These are phyloP conservation scores for Temnothorax rugatulus DNA, from an alignment of 2,888 invertebrate genomes.

Conservation along the genomic window DNA sequence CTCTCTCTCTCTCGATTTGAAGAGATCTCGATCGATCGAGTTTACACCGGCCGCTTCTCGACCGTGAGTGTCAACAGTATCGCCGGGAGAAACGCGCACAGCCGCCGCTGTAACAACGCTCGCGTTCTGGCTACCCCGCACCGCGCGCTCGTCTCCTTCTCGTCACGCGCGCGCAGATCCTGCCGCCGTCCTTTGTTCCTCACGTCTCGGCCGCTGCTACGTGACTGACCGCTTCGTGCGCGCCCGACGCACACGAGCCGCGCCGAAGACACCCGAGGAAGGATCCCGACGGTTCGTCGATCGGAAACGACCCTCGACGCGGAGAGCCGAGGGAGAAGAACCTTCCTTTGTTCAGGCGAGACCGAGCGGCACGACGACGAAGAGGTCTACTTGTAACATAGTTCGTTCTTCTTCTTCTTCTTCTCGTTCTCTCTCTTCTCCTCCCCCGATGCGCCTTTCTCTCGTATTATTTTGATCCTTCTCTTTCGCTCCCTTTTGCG, in stretches of 20 bases:
- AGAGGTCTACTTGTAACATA: conserved; percentile 62
- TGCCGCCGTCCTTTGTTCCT: conserved; percentile 75
- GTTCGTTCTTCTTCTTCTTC: conserved; percentile 41
- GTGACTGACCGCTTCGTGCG: conserved; percentile 80
- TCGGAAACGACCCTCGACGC: conserved; percentile 80
- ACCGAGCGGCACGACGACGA: conserved; percentile 71
- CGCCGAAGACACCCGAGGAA: conserved; percentile 77
- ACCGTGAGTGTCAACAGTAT: conserved; percentile 21
- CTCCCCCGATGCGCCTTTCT: conserved; percentile 18
- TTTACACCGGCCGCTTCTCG: neutral
- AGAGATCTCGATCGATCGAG: neutral
- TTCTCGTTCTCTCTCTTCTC: neutral
- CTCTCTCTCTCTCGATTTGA: neutral
- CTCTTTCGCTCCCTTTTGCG: conserved; percentile 40
- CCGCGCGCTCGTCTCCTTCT: neutral
- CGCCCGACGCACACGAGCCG: conserved; percentile 70
- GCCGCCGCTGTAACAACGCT: neutral
- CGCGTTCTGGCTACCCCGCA: neutral
- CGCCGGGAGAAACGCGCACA: neutral
- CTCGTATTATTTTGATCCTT: conserved; percentile 59
- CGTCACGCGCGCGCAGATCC: conserved; percentile 27
- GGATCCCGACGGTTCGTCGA: conserved; percentile 79
- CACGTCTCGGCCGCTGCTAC: conserved; percentile 79
- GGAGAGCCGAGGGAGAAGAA: conserved; percentile 68
- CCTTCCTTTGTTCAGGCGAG: conserved; percentile 78